Evolutionary conservation across 2,888 invertebrate genomes (phyloP).

Genomic region (Abscondita cerata): DNA sequence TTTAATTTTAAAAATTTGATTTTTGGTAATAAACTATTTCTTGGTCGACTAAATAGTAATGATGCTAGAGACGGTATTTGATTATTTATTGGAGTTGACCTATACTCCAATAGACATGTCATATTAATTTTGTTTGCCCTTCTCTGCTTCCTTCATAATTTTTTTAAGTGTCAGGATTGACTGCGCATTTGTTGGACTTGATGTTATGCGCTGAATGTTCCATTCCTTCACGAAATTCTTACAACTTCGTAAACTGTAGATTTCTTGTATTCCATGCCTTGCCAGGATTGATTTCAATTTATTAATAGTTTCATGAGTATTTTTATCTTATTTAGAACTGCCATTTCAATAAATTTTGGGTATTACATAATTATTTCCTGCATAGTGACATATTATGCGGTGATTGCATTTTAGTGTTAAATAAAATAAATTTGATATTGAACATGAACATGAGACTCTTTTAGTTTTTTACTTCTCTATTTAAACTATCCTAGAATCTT

Average conservation of each 20-base stretch:
- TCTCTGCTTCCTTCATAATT: slow-evolving; percentile 1
- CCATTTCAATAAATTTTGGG: neutral
- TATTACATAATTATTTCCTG: slow-evolving; percentile 21
- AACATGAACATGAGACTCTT: too few species aligned
- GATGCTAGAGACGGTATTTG: too few species aligned
- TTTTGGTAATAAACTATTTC: too few species aligned
- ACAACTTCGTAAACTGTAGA: neutral
- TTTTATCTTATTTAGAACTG: neutral
- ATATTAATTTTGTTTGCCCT: neutral
- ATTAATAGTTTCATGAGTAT: neutral
- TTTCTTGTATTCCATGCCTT: slow-evolving; percentile 6
- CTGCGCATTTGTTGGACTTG: slow-evolving; percentile 4
- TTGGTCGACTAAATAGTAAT: too few species aligned
- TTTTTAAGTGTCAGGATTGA: neutral
- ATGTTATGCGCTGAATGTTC: neutral
- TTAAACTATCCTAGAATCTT: too few species aligned
- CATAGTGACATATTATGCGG: slow-evolving; percentile 15
- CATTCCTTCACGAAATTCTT: slow-evolving; percentile 1
- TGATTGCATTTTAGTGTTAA: too few species aligned
- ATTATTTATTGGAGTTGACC: too few species aligned
- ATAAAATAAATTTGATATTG: too few species aligned
- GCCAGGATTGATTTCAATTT: neutral
- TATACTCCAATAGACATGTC: neutral
- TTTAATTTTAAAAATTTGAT: too few species aligned
- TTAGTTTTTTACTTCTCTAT: too few species aligned